Evolutionary conservation across 2,888 invertebrate species (phyloP), one percentile per base, ranked within the genome.

Genomic region (Calameuta idolon): DNA sequence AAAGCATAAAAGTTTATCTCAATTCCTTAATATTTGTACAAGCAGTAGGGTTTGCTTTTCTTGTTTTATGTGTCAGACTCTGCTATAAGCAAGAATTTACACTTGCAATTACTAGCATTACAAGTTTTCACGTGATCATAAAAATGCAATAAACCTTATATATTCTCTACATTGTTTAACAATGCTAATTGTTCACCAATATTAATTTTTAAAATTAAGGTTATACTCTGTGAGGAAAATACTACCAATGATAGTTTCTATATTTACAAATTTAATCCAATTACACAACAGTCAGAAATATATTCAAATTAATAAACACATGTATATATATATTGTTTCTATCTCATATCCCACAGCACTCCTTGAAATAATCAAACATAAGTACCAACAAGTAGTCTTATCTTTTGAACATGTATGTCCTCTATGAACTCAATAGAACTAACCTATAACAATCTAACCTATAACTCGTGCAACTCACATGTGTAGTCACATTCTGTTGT

Each of bases 1-100:
- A 55, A 23, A 55, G 55, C 55, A 55, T 55, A 23, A 55, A 76
- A 76, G 40, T 77, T 55, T 9, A 55, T 55, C 55, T 55, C 23
- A 9, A 9, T 55, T 55, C 37, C 33, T 23, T n/a, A 69, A 75
- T 77, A 5, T 37, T 74, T 55, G 78, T 23, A 74, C 74, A 69
- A 75, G n/a, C 34, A 69, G 30, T 76, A 12, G 0, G 5, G 15
- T 23, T 23, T 55, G 9, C 23, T 55, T 55, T 55, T 55, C 40
- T 23, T 23, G 23, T 23, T 55, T 55, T 9, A 12, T 15, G 1
- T 23, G 9, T 55, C 23, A 5, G 23, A 55, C 23, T 15, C 2
- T 55, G 15, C 55, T 55, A 55, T 55, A 55, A 55, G 23, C 9
- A 55, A 55, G 9, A 55, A 9, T 55, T 9, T 55, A 23, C 9